phyloP scores from a whole-genome alignment of 2,797 vertebrate species.

The Thamnophis elegans region DNA sequence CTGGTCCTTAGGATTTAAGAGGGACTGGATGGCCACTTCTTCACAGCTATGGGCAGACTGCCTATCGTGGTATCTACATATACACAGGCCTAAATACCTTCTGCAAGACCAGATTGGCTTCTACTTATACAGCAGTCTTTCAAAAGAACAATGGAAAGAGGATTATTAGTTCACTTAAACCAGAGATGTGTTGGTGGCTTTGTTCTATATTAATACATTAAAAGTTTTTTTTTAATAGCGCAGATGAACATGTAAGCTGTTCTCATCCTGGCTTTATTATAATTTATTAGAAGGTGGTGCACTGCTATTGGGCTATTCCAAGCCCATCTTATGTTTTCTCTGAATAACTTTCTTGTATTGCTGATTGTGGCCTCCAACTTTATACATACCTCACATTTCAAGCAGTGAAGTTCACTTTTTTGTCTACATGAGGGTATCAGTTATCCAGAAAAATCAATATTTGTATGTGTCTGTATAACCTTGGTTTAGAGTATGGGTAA shows the following conservation, averaged over 20 bases:
- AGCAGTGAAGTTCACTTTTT: not conserved
- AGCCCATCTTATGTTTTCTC: not conserved
- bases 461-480: not conserved
- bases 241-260: not conserved
- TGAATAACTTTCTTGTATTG: not conserved
- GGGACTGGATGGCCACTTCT: not conserved
- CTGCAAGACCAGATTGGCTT: not conserved
- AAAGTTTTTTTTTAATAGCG: not conserved
- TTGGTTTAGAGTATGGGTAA: not conserved
- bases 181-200: not conserved
- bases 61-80: not conserved
- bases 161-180: not conserved
- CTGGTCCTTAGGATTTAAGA: not conserved
- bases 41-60: not conserved
- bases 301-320: not conserved
- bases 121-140: not conserved
- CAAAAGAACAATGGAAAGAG: not conserved
- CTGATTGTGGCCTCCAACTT: not conserved
- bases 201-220: not conserved
- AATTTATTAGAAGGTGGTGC: not conserved
- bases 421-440: not conserved
- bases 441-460: not conserved
- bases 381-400: not conserved
- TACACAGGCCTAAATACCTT: not conserved
- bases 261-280: not conserved